Evolutionary conservation across 2,797 vertebrate species (phyloP).

Genomic region (Sebastes taczanowskii): DNA sequence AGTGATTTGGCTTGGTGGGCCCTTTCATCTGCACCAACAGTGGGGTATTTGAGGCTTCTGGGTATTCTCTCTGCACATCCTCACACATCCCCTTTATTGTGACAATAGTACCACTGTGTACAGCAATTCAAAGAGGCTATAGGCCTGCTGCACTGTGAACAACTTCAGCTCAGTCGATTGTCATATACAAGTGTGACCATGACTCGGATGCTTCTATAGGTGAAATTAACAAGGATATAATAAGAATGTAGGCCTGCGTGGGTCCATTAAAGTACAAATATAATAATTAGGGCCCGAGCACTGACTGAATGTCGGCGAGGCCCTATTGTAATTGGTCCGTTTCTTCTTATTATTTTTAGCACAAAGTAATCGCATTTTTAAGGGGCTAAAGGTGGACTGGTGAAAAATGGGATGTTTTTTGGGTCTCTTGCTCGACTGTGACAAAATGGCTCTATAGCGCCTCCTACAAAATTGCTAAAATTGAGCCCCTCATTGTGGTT

Average conservation of each 20-base stretch:
- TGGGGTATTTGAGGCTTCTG: constrained; percentile 69
- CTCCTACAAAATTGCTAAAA: too few relatives aligned
- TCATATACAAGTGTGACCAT: background rate
- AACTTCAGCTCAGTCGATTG: constrained; percentile 16
- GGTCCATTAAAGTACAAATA: background rate
- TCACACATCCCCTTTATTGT: constrained; percentile 65
- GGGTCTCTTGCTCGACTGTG: too few relatives aligned
- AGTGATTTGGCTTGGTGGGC: constrained; percentile 75
- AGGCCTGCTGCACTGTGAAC: constrained; percentile 7
- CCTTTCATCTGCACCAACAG: constrained; percentile 74
- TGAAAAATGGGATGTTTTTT: too few relatives aligned
- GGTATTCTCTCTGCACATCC: constrained; percentile 62
- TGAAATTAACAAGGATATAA: background rate
- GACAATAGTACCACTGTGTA: constrained; percentile 71
- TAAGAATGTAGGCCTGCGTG: background rate
- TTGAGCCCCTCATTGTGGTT: too few relatives aligned
- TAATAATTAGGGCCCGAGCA: background rate
- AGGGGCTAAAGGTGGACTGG: too few relatives aligned
- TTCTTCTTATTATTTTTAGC: too few relatives aligned
- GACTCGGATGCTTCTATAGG: background rate
- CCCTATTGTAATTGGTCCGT: too few relatives aligned
- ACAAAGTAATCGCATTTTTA: too few relatives aligned
- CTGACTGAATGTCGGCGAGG: too few relatives aligned
- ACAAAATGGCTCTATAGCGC: too few relatives aligned
- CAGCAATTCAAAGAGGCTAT: constrained; percentile 31